phyloP scores from a whole-genome alignment of 1,140 invertebrate species.

The Brachionus calyciflorus region DNA sequence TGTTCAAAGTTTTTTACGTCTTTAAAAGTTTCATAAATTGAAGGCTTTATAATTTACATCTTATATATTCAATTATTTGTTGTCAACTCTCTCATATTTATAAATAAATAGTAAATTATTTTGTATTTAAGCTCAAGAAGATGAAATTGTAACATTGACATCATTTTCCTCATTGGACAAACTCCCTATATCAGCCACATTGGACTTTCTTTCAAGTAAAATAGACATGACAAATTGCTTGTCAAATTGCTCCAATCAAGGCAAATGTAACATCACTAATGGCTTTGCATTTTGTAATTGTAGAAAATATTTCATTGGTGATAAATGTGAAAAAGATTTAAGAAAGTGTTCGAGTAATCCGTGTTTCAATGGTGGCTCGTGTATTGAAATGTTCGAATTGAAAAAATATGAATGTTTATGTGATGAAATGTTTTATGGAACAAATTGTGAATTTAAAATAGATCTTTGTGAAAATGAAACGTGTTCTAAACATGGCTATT shows the following conservation, averaged over 20 bases:
- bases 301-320: background rate
- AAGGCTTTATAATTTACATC: too few relatives aligned
- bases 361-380: constrained; percentile 14
- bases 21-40: too few relatives aligned
- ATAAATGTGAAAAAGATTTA: background rate
- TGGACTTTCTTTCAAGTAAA: background rate
- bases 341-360: constrained; percentile 9
- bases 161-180: background rate
- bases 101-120: background rate
- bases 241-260: constrained; percentile 23
- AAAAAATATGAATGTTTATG: constrained; percentile 9
- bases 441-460: constrained; percentile 28
- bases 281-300: constrained; percentile 8
- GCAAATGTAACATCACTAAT: background rate
- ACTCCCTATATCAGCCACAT: background rate
- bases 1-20: too few relatives aligned
- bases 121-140: background rate
- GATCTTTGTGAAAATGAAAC: background rate
- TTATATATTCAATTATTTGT: too few relatives aligned
- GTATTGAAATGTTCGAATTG: background rate
- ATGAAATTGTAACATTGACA: background rate
- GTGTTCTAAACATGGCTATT: constrained; percentile 40
- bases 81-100: background rate
- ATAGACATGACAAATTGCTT: constrained; percentile 21
- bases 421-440: background rate